These are phyloP conservation scores for Syngnathus typhle DNA, from an alignment of 2,113 vertebrate genomes.

Conservation along the genomic window DNA sequence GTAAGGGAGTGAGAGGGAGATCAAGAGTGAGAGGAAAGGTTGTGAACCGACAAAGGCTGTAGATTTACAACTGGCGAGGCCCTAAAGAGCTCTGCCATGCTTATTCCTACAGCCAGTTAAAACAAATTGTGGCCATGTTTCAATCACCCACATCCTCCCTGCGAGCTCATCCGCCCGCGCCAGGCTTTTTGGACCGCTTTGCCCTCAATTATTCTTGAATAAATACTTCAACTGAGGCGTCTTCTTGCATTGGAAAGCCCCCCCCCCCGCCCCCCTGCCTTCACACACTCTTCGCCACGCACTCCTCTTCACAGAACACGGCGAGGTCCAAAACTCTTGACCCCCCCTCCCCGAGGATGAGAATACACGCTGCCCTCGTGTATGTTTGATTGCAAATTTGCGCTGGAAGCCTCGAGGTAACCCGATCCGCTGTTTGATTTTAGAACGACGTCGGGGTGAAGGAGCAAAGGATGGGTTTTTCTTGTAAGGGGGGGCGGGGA, in stretches of 20 bases:
- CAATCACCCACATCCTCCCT: constrained; percentile 58
- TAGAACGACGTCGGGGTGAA: constrained; percentile 36
- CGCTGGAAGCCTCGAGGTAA: constrained; percentile 51
- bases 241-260: constrained; percentile 54
- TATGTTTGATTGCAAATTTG: constrained; percentile 55
- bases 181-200: constrained; percentile 45
- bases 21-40: constrained; percentile 55
- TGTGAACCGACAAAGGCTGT: constrained; percentile 57
- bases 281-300: constrained; percentile 19
- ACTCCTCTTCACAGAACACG: constrained; percentile 16
- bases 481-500: constrained; percentile 18
- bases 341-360: constrained; percentile 6
- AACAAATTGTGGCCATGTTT: constrained; percentile 70
- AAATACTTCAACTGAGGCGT: constrained; percentile 61
- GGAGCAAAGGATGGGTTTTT: constrained; percentile 38
- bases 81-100: constrained; percentile 59
- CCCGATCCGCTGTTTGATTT: constrained; percentile 59
- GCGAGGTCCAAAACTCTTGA: constrained; percentile 1
- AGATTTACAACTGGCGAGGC: constrained; percentile 66
- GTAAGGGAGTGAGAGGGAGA: constrained; percentile 52
- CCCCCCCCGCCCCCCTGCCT: constrained; percentile 35
- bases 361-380: constrained; percentile 20
- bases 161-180: constrained; percentile 49
- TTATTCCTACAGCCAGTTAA: constrained; percentile 74
- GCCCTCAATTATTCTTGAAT: constrained; percentile 62